These are phyloP conservation scores for Acridotheres tristis DNA, from an alignment of 2,797 vertebrate genomes.

Conservation along the genomic window DNA sequence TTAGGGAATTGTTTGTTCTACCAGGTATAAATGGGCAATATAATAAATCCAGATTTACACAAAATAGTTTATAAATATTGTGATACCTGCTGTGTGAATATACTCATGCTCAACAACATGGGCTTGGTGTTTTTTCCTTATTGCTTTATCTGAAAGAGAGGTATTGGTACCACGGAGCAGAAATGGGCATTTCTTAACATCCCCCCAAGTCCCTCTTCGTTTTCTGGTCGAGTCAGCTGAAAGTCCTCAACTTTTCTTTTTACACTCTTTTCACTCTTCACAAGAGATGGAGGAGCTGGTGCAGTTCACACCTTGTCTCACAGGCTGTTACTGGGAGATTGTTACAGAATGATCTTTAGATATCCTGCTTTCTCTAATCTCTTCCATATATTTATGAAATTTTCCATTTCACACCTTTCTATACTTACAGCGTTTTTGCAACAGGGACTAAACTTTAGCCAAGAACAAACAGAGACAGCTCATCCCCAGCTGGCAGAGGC, in stretches of 20 bases:
- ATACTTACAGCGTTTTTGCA: background rate
- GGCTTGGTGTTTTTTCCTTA: background rate
- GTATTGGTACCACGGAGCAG: background rate
- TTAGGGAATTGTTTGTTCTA: background rate
- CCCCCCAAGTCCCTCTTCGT: background rate
- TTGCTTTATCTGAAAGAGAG: background rate
- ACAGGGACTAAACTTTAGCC: background rate
- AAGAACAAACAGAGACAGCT: background rate
- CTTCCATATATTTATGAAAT: background rate
- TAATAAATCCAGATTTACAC: background rate
- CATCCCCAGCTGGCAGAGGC: background rate
- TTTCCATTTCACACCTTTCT: background rate
- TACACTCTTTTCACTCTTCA: rapidly evolving
- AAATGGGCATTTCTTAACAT: background rate
- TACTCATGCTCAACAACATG: background rate
- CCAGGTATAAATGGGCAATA: background rate
- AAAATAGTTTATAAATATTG: background rate
- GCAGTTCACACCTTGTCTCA: background rate
- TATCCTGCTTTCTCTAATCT: background rate
- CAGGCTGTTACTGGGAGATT: background rate
- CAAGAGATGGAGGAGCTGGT: background rate
- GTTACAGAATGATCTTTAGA: background rate
- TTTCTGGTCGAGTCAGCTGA: background rate
- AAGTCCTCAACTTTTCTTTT: background rate
- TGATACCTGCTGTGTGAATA: background rate